Percentiles rank a stretch among this genome's conserved stretches.
These are phyloP conservation scores for Lepus townsendii DNA, from an alignment of 2,797 vertebrate genomes.

Conservation along the genomic window DNA sequence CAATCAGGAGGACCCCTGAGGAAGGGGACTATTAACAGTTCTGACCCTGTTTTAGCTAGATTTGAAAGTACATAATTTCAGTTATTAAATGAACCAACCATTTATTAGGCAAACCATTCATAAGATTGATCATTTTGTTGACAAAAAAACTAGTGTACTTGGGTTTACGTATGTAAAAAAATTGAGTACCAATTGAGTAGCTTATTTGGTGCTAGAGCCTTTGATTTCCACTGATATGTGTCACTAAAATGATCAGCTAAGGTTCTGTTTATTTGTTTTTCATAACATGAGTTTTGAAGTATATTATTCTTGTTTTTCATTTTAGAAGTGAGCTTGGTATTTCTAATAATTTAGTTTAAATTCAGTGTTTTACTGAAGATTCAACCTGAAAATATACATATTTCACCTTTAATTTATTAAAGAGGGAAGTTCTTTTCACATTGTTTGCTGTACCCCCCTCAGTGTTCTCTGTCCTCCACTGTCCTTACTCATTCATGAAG, in stretches of 20 bases:
- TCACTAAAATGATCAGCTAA: conserved; percentile 15
- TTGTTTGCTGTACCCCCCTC: not conserved
- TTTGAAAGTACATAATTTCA: conserved; percentile 51
- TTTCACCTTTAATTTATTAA: conserved; percentile 16
- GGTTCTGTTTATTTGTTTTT: conserved; percentile 25
- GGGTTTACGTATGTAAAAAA: conserved; percentile 26
- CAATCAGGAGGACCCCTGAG: not conserved
- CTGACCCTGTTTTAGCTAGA: conserved; percentile 32
- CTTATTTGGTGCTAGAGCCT: not conserved
- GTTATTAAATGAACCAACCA: conserved; percentile 29
- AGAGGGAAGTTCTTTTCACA: not conserved
- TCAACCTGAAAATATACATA: not conserved
- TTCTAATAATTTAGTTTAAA: conserved; percentile 42
- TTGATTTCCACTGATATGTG: not conserved
- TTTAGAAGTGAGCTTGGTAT: conserved; percentile 32
- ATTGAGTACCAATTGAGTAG: not conserved
- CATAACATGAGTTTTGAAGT: conserved; percentile 50
- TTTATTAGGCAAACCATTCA: not conserved
- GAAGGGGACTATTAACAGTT: not conserved
- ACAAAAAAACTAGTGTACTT: conserved; percentile 17
- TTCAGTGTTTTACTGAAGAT: conserved; percentile 53
- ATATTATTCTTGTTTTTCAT: not conserved
- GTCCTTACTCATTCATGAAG: not conserved
- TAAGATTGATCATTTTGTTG: conserved; percentile 34
- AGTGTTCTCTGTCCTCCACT: not conserved